These are phyloP conservation scores for Austrofundulus limnaeus DNA, from an alignment of 2,113 vertebrate species.

Conservation along the genomic window DNA sequence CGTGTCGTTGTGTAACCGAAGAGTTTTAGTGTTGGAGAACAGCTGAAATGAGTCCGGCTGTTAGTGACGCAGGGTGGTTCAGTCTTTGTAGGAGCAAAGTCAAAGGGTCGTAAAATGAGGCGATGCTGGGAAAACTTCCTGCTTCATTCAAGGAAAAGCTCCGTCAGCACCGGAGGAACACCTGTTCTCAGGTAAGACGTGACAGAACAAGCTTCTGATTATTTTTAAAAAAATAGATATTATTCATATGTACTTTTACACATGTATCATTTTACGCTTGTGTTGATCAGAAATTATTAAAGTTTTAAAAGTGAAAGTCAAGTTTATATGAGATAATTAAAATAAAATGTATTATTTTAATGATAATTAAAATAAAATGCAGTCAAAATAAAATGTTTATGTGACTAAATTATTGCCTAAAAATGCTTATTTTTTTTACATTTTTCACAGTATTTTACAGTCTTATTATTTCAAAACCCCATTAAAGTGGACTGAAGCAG, in stretches of 20 bases:
- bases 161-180: background rate
- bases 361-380: background rate
- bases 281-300: background rate
- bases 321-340: background rate
- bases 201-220: background rate
- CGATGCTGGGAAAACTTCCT: constrained; percentile 54
- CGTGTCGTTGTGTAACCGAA: background rate
- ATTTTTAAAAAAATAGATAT: background rate
- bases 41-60: background rate
- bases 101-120: constrained; percentile 74
- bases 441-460: no score
- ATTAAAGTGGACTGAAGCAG: no score
- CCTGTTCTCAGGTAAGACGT: constrained; percentile 50
- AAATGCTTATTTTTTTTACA: background rate
- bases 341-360: background rate
- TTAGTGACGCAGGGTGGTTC: constrained; percentile 32
- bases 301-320: background rate
- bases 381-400: background rate
- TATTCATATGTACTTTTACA: background rate
- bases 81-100: constrained; percentile 77
- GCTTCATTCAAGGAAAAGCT: constrained; percentile 30
- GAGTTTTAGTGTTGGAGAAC: background rate
- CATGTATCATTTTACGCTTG: background rate
- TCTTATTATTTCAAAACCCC: no score
- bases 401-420: no score